phyloP scores from a whole-genome alignment of 2,113 vertebrate species.

The Dasyurus viverrinus region DNA sequence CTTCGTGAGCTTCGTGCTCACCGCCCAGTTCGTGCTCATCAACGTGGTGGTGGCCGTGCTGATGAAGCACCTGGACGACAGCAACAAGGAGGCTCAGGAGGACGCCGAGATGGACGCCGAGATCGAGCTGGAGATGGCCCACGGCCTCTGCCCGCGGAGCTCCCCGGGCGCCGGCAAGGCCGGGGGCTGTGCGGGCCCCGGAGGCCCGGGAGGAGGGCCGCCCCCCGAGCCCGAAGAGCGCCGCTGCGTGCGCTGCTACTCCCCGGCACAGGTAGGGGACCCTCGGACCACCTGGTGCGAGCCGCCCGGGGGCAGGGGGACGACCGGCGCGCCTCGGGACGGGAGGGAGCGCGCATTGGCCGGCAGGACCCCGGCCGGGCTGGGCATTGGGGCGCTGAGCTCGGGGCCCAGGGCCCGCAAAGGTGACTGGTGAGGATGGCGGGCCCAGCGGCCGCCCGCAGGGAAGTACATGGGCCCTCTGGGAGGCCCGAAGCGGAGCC shows the following conservation, averaged over 20 bases:
- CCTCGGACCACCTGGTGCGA: not conserved
- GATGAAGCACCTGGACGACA: constrained; percentile 99
- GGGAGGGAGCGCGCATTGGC: not conserved
- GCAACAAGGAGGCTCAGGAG: constrained; percentile 99
- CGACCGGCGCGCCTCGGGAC: not conserved
- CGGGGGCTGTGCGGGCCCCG: constrained; percentile 59
- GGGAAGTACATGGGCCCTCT: not conserved
- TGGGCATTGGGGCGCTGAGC: no score
- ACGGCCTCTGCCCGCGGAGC: constrained; percentile 85
- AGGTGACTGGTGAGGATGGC: not conserved
- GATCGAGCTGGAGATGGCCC: constrained; percentile 96
- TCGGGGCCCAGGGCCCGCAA: no score
- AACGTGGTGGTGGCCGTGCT: constrained; percentile 99
- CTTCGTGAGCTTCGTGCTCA: constrained; percentile 99
- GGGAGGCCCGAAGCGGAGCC: constrained; percentile 50
- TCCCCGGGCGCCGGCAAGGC: constrained; percentile 80
- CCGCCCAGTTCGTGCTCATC: constrained; percentile 99
- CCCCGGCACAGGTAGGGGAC: constrained; percentile 92
- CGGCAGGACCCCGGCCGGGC: not conserved
- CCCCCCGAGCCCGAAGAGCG: constrained; percentile 78
- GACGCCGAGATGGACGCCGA: constrained; percentile 99
- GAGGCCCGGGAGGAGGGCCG: constrained; percentile 71
- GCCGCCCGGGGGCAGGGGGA: not conserved
- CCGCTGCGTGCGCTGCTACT: constrained; percentile 88
- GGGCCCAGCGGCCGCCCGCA: not conserved